Base-by-base conservation (phyloP, 2,888 invertebrate genomes). In the Anaspis maculata region DNA sequence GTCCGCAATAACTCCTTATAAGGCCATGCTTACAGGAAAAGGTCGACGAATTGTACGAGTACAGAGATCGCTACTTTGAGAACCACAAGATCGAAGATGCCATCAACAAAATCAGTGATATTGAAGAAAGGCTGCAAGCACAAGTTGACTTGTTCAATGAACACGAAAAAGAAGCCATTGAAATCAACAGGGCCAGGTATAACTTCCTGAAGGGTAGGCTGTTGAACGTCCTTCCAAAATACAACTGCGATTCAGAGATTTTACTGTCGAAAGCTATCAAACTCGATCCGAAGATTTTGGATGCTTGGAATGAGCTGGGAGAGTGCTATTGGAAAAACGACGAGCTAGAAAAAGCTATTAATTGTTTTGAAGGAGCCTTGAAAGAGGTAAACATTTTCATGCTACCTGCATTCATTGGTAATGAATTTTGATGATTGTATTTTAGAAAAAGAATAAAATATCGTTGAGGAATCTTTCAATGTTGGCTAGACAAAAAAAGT, bases 261-360 rank as follows among this genome's bases (percentile, higher is more conserved):
- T 71, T 77, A 29, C 68, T 91, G 26, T 83, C 85, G 28, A 86
- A 84, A 61, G 81, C 90, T 3, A 83, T 90, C 0, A 91, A 91
- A 61, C 66, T 90, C 23, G 83, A 88, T 55, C 87, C 88, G 1
- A 80, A 78, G 47, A 64, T 83, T 32, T 75, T 83, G 0, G 81
- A 82, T 32, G 88, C 88, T 0, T 91, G 90, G 90, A 89, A 89
- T 56, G 83, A 89, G 59, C 69, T 92, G 1, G 91, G 91, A 1
- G 88, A 89, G 61, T 84, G 83, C 55, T 87, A 85, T 59, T 89
- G 87, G 82, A 90, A 90, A 64, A 84, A 83, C 54, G 76, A 81
- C 55, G 84, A 90, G 55, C 68, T 86, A 3, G 72, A 75, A 43
- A 83, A 83, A 51, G 87, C 91, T 0, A 81, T 79, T 54, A 83